Conservation (phyloP, 2,113 vertebrate genomes). For the Trochalopteron elliotii region DNA sequence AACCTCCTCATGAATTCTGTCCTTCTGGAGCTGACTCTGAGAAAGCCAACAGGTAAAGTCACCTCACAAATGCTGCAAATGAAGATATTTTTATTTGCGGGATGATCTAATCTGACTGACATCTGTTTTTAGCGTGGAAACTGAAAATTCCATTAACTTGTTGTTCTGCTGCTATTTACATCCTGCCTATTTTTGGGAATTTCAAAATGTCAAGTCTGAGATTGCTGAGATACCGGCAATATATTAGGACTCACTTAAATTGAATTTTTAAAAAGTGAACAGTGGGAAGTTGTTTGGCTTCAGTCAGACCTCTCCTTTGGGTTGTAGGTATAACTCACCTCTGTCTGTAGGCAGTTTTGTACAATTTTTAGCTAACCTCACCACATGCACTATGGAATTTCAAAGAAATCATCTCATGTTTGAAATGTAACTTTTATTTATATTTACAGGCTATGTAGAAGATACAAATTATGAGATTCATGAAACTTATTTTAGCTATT, state of each 20-base stretch:
- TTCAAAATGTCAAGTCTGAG: not conserved
- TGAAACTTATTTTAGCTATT: not conserved
- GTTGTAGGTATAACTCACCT: not conserved
- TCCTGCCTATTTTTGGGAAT: not conserved
- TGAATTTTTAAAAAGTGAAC: not conserved
- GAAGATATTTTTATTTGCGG: slow-evolving; percentile 68
- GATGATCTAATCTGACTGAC: slow-evolving; percentile 51
- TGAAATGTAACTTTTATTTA: slow-evolving; percentile 7
- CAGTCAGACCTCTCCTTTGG: slow-evolving; percentile 21
- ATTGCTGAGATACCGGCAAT: not conserved
- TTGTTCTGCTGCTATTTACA: slow-evolving; percentile 45
- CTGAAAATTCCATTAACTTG: slow-evolving; percentile 11
- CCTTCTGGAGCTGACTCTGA: slow-evolving; percentile 69
- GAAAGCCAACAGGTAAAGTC: slow-evolving; percentile 71
- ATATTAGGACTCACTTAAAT: not conserved
- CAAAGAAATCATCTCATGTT: not conserved
- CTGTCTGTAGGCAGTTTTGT: not conserved
- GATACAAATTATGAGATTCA: not conserved
- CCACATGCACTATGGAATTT: not conserved
- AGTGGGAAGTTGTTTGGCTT: slow-evolving; percentile 21
- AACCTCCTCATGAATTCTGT: slow-evolving; percentile 68
- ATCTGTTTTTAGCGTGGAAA: slow-evolving; percentile 63
- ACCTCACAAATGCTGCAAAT: slow-evolving; percentile 68
- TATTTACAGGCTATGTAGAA: slow-evolving; percentile 13
- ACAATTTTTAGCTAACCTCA: not conserved